phyloP scores from a whole-genome alignment of 2,797 vertebrate species.

The Peromyscus nudipes region DNA sequence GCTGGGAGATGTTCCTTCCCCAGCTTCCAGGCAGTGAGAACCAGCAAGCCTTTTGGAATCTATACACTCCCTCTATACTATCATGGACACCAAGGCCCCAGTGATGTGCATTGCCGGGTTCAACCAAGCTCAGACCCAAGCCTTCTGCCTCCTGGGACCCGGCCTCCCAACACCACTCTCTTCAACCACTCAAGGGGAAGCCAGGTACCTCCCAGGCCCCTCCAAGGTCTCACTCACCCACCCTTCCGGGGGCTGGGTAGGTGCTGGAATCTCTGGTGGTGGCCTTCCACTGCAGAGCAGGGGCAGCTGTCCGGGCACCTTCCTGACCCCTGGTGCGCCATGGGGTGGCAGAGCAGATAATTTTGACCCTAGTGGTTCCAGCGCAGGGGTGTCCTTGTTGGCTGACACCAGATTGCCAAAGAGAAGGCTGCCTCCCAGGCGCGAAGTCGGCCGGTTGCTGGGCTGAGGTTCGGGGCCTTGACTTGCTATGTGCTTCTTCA shows the following conservation, averaged over 20 bases:
- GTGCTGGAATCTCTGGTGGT: background rate
- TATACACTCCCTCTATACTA: background rate
- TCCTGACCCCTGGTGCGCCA: constrained; percentile 72
- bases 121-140: background rate
- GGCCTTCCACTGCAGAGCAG: constrained; percentile 62
- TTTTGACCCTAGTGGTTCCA: constrained; percentile 75
- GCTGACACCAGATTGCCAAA: constrained; percentile 86
- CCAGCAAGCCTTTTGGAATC: constrained; percentile 18
- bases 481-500: constrained; percentile 85
- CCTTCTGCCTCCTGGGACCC: background rate
- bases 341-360: constrained; percentile 52
- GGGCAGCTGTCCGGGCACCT: constrained; percentile 71
- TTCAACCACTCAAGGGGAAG: background rate
- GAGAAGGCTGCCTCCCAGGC: constrained; percentile 93
- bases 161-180: background rate
- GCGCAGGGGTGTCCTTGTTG: constrained; percentile 82
- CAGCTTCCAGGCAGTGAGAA: background rate
- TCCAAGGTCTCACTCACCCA: constrained; percentile 78
- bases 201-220: background rate
- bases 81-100: background rate
- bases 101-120: background rate
- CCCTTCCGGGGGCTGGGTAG: constrained; percentile 24
- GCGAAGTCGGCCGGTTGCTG: constrained; percentile 88
- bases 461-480: constrained; percentile 54
- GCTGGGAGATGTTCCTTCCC: background rate